Percentiles rank a stretch among this genome's conserved stretches.
These are phyloP conservation scores for Atherinomorus stipes DNA, from an alignment of 2,113 vertebrate species.

Conservation along the genomic window DNA sequence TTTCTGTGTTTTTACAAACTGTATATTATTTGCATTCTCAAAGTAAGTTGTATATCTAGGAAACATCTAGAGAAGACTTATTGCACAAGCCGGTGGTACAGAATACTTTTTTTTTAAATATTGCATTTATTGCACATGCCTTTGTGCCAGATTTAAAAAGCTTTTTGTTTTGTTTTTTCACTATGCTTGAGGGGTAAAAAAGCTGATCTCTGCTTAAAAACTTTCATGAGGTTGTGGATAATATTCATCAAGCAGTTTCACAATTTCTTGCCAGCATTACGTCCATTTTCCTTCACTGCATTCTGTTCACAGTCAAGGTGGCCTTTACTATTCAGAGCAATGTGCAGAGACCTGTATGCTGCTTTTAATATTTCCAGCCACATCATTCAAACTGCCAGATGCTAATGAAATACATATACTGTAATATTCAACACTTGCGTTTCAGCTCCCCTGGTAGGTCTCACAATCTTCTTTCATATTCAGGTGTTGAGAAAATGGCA, in stretches of 20 bases:
- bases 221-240: constrained; percentile 28
- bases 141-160: constrained; percentile 30
- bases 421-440: constrained; percentile 80
- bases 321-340: constrained; percentile 62
- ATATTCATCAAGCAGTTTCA: constrained; percentile 61
- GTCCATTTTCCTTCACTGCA: constrained; percentile 38
- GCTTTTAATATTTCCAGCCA: constrained; percentile 65
- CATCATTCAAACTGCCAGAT: constrained; percentile 68
- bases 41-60: too few relatives aligned
- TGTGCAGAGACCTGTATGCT: constrained; percentile 23
- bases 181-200: constrained; percentile 13
- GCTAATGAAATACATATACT: constrained; percentile 76
- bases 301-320: constrained; percentile 34
- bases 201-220: constrained; percentile 58
- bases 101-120: constrained; percentile 30
- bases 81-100: constrained; percentile 35
- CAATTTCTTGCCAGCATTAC: constrained; percentile 27
- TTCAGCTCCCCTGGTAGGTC: constrained; percentile 54
- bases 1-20: constrained; percentile 3
- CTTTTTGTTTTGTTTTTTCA: constrained; percentile 29
- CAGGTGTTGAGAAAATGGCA: constrained; percentile 64
- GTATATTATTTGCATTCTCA: neutral
- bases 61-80: constrained; percentile 12
- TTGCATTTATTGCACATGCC: neutral
- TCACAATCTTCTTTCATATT: constrained; percentile 68